phyloP scores from a whole-genome alignment of 2,888 invertebrate genomes.

The Epinotia brunnichana region DNA sequence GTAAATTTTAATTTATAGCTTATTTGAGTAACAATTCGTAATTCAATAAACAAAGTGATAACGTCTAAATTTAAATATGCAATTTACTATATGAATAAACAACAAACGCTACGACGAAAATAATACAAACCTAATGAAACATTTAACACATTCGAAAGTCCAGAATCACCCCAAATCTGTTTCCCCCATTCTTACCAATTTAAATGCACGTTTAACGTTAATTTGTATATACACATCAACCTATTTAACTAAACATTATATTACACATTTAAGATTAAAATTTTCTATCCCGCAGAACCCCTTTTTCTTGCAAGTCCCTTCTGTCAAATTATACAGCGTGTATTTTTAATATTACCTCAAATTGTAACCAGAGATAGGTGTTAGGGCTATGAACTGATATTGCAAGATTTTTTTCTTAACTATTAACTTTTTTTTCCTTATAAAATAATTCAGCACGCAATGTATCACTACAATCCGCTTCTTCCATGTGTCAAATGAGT shows the following conservation, averaged over 20 bases:
- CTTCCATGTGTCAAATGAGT: too few relatives aligned
- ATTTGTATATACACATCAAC: constrained; percentile 34
- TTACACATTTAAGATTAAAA: constrained; percentile 23
- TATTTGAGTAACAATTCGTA: background rate
- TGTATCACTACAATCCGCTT: too few relatives aligned
- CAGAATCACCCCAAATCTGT: constrained; percentile 13
- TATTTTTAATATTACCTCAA: too few relatives aligned
- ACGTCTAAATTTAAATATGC: background rate
- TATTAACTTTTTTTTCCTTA: too few relatives aligned
- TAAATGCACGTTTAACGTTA: constrained; percentile 43
- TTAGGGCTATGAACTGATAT: too few relatives aligned
- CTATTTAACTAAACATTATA: constrained; percentile 28
- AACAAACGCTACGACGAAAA: constrained; percentile 16
- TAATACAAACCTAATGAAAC: constrained; percentile 2
- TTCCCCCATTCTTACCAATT: constrained; percentile 28
- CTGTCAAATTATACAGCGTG: background rate
- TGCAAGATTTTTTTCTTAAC: too few relatives aligned
- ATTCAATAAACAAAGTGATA: constrained; percentile 1
- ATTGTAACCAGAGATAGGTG: too few relatives aligned
- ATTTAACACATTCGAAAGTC: constrained; percentile 18
- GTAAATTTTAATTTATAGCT: background rate
- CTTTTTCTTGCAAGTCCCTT: constrained; percentile 14
- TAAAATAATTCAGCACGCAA: too few relatives aligned
- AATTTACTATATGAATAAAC: constrained; percentile 15
- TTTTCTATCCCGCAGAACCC: constrained; percentile 10